Conservation (phyloP, 2,888 invertebrate genomes). For the Cheilosia pagana region DNA sequence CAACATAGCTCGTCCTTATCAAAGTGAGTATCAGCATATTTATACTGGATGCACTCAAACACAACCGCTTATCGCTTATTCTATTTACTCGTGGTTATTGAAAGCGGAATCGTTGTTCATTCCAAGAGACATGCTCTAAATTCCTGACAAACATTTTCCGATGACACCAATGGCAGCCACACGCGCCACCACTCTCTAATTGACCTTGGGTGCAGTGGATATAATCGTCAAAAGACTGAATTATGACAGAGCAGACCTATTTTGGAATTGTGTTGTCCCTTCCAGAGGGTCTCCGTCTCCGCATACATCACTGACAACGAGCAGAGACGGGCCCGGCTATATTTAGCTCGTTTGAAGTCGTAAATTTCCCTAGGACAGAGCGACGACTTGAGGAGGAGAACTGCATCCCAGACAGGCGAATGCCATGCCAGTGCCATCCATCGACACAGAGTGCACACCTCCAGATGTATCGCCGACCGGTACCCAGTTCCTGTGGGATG, state of each 20-base stretch:
- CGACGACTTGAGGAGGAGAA: conserved; percentile 31
- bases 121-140: conserved; percentile 10
- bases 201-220: conserved; percentile 68
- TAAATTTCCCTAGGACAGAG: conserved; percentile 56
- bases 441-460: conserved; percentile 53
- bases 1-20: conserved; percentile 54
- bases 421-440: conserved; percentile 7
- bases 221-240: conserved; percentile 55
- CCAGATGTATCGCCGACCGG: conserved; percentile 53
- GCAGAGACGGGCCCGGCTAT: conserved; percentile 31
- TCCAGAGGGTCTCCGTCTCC: conserved; percentile 49
- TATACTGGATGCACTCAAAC: conserved; percentile 29
- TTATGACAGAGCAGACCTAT: conserved; percentile 46
- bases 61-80: conserved; percentile 24
- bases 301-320: conserved; percentile 41
- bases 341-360: conserved; percentile 57
- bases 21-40: conserved; percentile 23
- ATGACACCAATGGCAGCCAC: conserved; percentile 33
- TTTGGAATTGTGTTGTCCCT: conserved; percentile 48
- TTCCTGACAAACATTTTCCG: conserved; percentile 24
- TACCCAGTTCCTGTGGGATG: conserved; percentile 39
- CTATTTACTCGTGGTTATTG: conserved; percentile 41
- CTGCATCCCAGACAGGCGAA: conserved; percentile 31
- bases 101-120: conserved; percentile 40
- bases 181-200: conserved; percentile 68